These are phyloP conservation scores for Molossus molossus DNA, from an alignment of 2,797 vertebrate species.

Conservation along the genomic window DNA sequence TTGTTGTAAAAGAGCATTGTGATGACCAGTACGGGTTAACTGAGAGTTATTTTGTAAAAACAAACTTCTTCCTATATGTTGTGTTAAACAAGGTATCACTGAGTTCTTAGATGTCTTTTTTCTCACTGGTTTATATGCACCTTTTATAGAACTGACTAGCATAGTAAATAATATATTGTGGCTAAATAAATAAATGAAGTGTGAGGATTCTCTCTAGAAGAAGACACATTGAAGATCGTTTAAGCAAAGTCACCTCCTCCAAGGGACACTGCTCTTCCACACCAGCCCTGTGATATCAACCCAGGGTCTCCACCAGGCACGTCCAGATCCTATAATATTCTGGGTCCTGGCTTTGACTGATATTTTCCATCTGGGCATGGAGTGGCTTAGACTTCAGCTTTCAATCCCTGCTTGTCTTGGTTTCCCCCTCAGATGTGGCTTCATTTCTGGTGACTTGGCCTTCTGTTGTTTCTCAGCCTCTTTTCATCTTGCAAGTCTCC, in stretches of 20 bases:
- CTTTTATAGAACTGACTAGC: background rate
- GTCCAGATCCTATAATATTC: background rate
- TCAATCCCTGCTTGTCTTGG: background rate
- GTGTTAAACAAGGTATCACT: background rate
- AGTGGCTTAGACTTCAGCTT: background rate
- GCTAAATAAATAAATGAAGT: background rate
- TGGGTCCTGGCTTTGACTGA: background rate
- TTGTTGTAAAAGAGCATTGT: background rate
- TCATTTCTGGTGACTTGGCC: background rate
- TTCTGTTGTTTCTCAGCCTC: background rate
- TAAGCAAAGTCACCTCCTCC: background rate
- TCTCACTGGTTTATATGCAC: background rate
- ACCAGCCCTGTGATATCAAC: background rate
- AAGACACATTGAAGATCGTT: background rate
- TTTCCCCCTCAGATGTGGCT: background rate
- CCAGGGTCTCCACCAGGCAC: background rate
- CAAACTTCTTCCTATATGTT: slow-evolving; percentile 27
- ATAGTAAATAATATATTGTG: background rate
- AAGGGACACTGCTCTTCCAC: background rate
- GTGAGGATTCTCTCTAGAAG: background rate
- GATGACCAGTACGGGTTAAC: background rate
- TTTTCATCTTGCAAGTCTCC: slow-evolving; percentile 27
- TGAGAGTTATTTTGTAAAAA: slow-evolving; percentile 28
- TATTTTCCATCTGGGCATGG: background rate
- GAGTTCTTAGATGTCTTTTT: background rate